phyloP scores from a whole-genome alignment of 2,797 vertebrate genomes.

The Acropternis orthonyx region DNA sequence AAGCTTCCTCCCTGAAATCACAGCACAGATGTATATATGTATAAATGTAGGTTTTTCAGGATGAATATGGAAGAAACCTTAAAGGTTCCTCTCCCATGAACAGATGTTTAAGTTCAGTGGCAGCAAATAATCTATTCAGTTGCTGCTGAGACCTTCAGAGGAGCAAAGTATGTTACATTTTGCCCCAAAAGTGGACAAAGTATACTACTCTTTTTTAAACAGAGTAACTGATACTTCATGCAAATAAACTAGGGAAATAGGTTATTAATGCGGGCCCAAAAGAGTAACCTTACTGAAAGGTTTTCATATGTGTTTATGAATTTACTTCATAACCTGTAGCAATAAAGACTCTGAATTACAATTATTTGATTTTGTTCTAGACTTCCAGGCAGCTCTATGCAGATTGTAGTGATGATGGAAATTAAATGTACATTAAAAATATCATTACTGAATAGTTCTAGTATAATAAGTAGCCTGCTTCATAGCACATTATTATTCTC shows the following conservation, averaged over 20 bases:
- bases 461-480: background rate
- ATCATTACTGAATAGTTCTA: background rate
- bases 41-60: background rate
- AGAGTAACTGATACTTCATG: background rate
- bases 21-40: background rate
- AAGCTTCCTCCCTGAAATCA: background rate
- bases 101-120: background rate
- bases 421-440: conserved; percentile 8
- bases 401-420: background rate
- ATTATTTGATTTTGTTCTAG: background rate
- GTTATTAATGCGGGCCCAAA: background rate
- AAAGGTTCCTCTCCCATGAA: background rate
- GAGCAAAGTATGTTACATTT: background rate
- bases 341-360: background rate
- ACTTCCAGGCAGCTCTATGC: background rate
- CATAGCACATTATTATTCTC: background rate
- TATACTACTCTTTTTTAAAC: background rate
- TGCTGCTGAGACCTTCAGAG: background rate
- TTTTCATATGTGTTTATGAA: background rate
- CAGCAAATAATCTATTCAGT: background rate
- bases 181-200: background rate
- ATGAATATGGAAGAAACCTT: background rate
- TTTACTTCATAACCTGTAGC: background rate
- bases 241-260: background rate
- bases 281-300: background rate